Evolutionary conservation across 2,797 vertebrate species (phyloP).

Genomic region (Mormyrus hasselquistii): DNA sequence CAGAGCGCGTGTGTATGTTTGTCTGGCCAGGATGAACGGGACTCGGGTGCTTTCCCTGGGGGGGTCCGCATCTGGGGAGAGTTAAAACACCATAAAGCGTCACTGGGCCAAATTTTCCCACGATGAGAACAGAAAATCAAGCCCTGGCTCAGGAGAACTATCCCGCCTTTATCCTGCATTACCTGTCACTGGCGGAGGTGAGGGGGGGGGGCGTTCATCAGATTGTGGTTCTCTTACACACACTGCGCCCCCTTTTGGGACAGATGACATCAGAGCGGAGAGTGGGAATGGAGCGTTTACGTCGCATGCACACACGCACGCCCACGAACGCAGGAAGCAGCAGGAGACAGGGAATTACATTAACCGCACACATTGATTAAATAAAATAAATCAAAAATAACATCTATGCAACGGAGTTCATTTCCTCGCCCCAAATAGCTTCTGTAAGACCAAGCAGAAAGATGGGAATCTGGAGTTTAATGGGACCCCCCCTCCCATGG

Average conservation of each 20-base stretch:
- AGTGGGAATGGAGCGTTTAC: neutral
- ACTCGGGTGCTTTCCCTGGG: neutral
- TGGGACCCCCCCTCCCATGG: neutral
- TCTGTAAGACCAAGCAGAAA: neutral
- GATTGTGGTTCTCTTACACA: conserved; percentile 48
- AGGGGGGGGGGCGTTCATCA: conserved; percentile 35
- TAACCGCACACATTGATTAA: neutral
- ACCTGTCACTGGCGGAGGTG: conserved; percentile 23
- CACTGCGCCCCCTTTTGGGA: conserved; percentile 33
- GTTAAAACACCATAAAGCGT: neutral
- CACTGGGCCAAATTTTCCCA: neutral
- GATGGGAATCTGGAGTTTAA: neutral
- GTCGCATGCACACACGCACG: neutral
- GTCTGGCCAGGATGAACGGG: neutral
- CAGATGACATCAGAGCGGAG: conserved; percentile 42
- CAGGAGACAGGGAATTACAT: neutral
- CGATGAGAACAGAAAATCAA: neutral
- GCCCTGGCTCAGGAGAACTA: neutral
- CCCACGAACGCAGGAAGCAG: neutral
- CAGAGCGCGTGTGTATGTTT: too few relatives aligned
- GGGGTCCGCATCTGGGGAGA: neutral
- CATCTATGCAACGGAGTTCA: neutral
- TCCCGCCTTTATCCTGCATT: neutral
- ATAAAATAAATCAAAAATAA: neutral
- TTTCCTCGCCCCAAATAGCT: neutral